A percentile compares a stretch with the other conserved stretches of the same genome.
phyloP scores from a whole-genome alignment of 1,140 invertebrate genomes.

The Drosophila pruinosa region DNA sequence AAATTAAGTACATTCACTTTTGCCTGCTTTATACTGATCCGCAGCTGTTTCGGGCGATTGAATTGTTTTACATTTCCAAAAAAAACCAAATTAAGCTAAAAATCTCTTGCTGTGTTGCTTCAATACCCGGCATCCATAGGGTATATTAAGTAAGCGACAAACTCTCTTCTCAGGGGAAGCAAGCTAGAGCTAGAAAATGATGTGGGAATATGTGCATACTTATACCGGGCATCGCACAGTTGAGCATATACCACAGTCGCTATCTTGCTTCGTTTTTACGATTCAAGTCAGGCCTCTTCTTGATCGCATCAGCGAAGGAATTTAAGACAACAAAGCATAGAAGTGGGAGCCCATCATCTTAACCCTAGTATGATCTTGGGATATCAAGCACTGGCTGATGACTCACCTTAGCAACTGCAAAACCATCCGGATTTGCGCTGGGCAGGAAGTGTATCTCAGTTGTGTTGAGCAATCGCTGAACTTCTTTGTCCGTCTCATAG shows the following conservation, averaged over 20 bases:
- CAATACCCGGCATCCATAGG: no score
- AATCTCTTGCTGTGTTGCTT: not conserved
- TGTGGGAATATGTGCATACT: no score
- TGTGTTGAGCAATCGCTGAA: slow-evolving; percentile 89
- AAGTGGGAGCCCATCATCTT: not conserved
- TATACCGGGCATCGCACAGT: not conserved
- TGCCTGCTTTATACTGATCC: not conserved
- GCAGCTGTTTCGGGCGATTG: slow-evolving; percentile 25
- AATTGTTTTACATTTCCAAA: not conserved
- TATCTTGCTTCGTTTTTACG: not conserved
- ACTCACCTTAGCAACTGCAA: slow-evolving; percentile 89
- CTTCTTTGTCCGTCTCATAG: slow-evolving; percentile 87
- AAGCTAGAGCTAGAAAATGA: no score
- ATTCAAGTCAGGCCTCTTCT: not conserved
- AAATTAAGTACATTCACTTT: slow-evolving; percentile 21
- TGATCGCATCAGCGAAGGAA: not conserved
- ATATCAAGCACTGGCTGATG: not conserved
- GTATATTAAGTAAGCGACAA: no score
- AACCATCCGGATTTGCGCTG: slow-evolving; percentile 96
- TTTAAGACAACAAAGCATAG: not conserved
- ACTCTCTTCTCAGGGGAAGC: no score
- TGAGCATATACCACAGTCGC: not conserved
- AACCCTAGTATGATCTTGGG: not conserved
- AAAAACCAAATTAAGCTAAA: not conserved
- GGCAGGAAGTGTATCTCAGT: slow-evolving; percentile 96